phyloP scores from a whole-genome alignment of 2,113 vertebrate genomes.

The Vulpes vulpes region DNA sequence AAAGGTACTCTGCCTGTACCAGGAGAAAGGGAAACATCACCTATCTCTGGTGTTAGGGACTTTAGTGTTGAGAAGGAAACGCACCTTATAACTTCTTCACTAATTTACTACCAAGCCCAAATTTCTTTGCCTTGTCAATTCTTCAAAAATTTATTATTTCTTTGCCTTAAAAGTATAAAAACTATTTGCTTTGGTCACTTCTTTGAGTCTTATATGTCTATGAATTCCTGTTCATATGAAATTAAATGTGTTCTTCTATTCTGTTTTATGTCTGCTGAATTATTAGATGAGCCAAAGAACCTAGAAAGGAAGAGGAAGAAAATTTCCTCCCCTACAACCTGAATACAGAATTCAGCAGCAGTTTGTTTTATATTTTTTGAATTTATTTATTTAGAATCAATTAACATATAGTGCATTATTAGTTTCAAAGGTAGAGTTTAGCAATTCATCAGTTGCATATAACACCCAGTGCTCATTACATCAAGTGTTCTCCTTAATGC shows the following conservation, averaged over 20 bases:
- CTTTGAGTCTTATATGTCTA: background rate
- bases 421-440: no score
- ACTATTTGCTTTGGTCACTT: background rate
- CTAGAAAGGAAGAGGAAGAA: background rate
- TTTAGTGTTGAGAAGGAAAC: background rate
- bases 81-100: background rate
- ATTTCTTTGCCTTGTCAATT: background rate
- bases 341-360: background rate
- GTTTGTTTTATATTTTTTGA: background rate
- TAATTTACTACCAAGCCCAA: background rate
- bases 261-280: background rate
- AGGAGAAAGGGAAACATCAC: background rate
- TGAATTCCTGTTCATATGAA: background rate
- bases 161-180: background rate
- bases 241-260: background rate
- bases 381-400: no score
- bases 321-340: background rate
- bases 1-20: background rate
- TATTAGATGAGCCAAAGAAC: background rate
- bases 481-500: no score
- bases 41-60: background rate
- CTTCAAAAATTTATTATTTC: background rate
- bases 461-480: no score
- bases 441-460: no score
- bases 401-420: no score